Base-by-base conservation (phyloP, 2,113 vertebrate species). In the Istiophorus platypterus region DNA sequence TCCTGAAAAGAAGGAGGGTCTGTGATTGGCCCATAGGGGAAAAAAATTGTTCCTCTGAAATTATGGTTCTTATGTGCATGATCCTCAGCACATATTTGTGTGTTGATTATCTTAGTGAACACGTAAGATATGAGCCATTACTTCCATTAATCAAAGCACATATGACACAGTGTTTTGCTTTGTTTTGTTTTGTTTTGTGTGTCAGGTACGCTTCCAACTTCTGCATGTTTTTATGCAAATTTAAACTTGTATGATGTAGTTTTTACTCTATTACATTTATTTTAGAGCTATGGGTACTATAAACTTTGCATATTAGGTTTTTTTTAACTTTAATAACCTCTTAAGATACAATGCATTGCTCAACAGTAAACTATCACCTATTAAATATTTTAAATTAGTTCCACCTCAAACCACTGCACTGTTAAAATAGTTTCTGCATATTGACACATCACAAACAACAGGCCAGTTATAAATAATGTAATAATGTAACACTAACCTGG, bases 1-100 rank as follows among this genome's bases (percentile, higher is more conserved):
- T 64, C 56, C 76, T 69, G n/a, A 80, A 82, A 82, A 54, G 52
- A 52, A 74, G 45, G 31, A 56, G 37, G 61, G 22, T 29, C 52
- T 70, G 63, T 51, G 61, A 80, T 41, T 41, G 61, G 66, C 62
- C 34, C 29, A 54, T 51, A 63, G 39, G n/a, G 7, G 7, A 37
- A 13, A 17, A 76, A 57, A 67, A 15, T 17, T 3, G 2, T 24
- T 54, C 7, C 11, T n/a, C 14, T 58, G 22, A 52, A 37, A 56
- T 18, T 47, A 3, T 11, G 26, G 7, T 76, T 54, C 47, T 9
- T 14, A 5, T 56, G 14, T n/a, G 56, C 27, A 26, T 22, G 27
- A 27, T 57, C n/a, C 34, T 74, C 58, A 68, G 22, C 13, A n/a
- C 13, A 65, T 26, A 31, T 59, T 58, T 20, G 47, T 70, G 14